phyloP scores from a whole-genome alignment of 2,888 invertebrate genomes.

The Acheta domesticus region DNA sequence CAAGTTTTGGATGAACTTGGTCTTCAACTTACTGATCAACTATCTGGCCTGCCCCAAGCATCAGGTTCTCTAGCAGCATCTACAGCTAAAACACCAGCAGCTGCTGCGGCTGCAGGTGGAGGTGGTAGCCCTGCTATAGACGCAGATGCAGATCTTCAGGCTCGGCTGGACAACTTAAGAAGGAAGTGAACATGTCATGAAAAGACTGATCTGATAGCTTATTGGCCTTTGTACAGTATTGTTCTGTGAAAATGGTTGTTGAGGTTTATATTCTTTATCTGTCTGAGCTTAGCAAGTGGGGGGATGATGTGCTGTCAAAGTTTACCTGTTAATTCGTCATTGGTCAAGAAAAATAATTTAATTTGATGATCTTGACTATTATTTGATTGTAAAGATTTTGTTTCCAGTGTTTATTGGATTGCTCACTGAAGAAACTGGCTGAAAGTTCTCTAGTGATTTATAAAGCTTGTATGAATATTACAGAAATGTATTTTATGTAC shows the following conservation, averaged over 20 bases:
- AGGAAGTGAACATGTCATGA: constrained; percentile 60
- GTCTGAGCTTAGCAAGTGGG: too few species aligned
- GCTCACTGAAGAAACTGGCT: too few species aligned
- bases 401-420: too few species aligned
- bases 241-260: neutral
- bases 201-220: neutral
- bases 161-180: constrained; percentile 89
- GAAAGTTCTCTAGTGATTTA: too few species aligned
- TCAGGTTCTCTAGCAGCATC: constrained; percentile 56
- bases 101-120: constrained; percentile 54
- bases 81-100: constrained; percentile 60
- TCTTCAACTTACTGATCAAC: constrained; percentile 86
- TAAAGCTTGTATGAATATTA: too few species aligned
- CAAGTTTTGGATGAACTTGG: constrained; percentile 98
- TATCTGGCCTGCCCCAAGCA: constrained; percentile 80
- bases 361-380: too few species aligned
- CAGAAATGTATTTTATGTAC: too few species aligned
- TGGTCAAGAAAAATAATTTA: too few species aligned
- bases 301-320: too few species aligned
- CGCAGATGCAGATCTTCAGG: constrained; percentile 96
- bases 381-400: too few species aligned
- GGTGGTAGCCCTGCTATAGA: constrained; percentile 59
- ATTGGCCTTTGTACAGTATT: neutral
- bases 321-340: too few species aligned
- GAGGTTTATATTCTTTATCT: too few species aligned